A percentile compares a stretch with the other conserved stretches of the same genome.
These are phyloP conservation scores for Rhynchopsitta pachyrhyncha DNA, from an alignment of 2,113 vertebrate species.

Conservation along the genomic window DNA sequence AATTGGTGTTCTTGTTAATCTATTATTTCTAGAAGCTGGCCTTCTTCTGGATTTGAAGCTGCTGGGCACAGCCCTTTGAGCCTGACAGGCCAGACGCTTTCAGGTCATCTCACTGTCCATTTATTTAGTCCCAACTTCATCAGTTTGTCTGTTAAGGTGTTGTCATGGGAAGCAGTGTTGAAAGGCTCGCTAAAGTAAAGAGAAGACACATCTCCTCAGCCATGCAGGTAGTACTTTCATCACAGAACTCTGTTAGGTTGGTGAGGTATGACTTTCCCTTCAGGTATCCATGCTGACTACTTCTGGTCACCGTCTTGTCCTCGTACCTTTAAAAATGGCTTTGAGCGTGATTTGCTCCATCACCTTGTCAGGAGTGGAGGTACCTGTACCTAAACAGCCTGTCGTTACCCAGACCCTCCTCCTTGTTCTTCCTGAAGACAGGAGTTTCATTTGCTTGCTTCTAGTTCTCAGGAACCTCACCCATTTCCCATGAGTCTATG, in stretches of 20 bases:
- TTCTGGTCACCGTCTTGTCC: background rate
- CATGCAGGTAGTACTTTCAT: background rate
- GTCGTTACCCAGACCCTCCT: background rate
- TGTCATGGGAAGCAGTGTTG: background rate
- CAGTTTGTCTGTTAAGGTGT: background rate
- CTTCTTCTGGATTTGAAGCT: rapidly evolving
- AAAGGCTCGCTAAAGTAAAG: background rate
- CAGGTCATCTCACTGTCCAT: background rate
- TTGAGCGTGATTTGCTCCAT: background rate
- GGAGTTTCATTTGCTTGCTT: background rate
- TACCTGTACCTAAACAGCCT: background rate
- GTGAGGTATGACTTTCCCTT: background rate
- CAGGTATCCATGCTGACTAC: background rate
- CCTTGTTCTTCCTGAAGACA: background rate
- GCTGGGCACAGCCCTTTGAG: background rate
- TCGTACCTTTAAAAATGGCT: background rate
- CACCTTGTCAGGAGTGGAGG: background rate
- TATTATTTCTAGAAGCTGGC: background rate
- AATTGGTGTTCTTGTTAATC: background rate
- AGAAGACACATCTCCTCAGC: background rate
- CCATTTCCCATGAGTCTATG: background rate
- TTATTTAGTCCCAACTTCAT: background rate
- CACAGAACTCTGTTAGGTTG: background rate
- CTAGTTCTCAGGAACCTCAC: background rate
- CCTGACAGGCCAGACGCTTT: background rate